Evolutionary conservation across 37 sponge, comb jelly and placozoan genomes (phyloP).

Genomic region (Spongilla lacustris): DNA sequence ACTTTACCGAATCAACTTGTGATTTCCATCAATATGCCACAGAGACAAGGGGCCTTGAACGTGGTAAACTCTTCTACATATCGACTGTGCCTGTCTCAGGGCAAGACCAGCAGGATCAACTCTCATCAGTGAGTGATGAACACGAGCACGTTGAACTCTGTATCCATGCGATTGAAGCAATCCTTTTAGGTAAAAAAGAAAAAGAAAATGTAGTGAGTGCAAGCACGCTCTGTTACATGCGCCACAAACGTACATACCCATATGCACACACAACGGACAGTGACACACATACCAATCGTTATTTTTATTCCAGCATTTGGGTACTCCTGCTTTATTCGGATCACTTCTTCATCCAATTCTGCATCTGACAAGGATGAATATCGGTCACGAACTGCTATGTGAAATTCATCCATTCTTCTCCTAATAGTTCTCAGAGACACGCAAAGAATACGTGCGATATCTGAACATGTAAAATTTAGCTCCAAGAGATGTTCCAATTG

Average conservation of each 20-base stretch:
- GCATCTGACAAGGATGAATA: constrained; percentile 40
- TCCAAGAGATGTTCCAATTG: constrained; percentile 22
- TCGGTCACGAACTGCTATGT: constrained; percentile 5
- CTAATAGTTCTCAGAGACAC: constrained; percentile 51
- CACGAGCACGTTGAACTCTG: background rate
- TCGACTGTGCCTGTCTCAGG: background rate
- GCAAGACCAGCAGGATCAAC: background rate
- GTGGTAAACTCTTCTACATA: constrained; percentile 15
- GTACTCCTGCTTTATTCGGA: constrained; percentile 10
- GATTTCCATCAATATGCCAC: constrained; percentile 68
- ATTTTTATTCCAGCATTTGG: constrained; percentile 40
- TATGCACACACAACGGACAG: background rate
- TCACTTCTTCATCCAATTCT: constrained; percentile 46
- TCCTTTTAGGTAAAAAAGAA: background rate
- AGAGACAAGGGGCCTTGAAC: constrained; percentile 37
- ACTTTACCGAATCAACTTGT: constrained; percentile 55
- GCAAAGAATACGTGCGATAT: constrained; percentile 45
- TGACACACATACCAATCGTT: background rate
- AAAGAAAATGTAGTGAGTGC: background rate
- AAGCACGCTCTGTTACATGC: background rate
- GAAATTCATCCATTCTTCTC: constrained; percentile 40
- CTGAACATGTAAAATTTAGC: constrained; percentile 18
- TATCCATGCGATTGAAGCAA: background rate
- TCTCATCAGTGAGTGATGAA: too few species aligned
- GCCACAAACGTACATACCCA: background rate